A percentile compares a stretch with the other conserved stretches of the same genome.
These are phyloP conservation scores for Mesaphorura yosii DNA, from an alignment of 1,140 invertebrate genomes.

Conservation along the genomic window DNA sequence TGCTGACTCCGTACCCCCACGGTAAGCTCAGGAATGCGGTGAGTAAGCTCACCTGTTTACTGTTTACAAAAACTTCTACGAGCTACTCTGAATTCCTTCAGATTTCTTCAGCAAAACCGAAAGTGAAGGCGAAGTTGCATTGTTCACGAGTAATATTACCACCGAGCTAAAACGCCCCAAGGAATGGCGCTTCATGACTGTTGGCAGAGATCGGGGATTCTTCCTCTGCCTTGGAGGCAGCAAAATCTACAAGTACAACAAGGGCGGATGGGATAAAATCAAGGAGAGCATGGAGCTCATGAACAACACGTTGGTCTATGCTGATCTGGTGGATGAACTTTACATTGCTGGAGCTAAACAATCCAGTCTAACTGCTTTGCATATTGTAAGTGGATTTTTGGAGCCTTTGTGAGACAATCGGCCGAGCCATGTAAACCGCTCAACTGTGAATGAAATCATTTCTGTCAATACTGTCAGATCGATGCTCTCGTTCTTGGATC, in stretches of 20 bases:
- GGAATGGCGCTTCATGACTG: constrained; percentile 58
- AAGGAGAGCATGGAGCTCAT: constrained; percentile 50
- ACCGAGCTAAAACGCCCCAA: constrained; percentile 36
- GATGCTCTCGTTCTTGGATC: constrained; percentile 54
- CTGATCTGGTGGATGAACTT: constrained; percentile 67
- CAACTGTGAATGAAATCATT: too few relatives aligned
- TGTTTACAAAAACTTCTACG: background rate
- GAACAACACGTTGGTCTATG: constrained; percentile 61
- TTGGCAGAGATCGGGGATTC: constrained; percentile 42
- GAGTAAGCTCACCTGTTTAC: background rate
- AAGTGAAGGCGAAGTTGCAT: constrained; percentile 30
- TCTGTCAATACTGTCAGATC: too few relatives aligned
- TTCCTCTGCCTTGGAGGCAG: constrained; percentile 34
- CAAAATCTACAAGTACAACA: constrained; percentile 20
- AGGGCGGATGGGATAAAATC: constrained; percentile 39
- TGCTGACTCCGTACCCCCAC: background rate
- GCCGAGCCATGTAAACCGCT: too few relatives aligned
- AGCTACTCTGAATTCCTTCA: constrained; percentile 8
- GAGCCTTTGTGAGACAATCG: too few relatives aligned
- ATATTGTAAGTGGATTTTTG: constrained; percentile 67
- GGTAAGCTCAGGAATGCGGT: background rate
- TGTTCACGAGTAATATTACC: constrained; percentile 23
- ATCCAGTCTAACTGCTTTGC: constrained; percentile 44
- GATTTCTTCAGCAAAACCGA: constrained; percentile 20
- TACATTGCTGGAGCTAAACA: constrained; percentile 37